Evolutionary conservation across 2,113 vertebrate species (phyloP).

Genomic region (Otus sunia): DNA sequence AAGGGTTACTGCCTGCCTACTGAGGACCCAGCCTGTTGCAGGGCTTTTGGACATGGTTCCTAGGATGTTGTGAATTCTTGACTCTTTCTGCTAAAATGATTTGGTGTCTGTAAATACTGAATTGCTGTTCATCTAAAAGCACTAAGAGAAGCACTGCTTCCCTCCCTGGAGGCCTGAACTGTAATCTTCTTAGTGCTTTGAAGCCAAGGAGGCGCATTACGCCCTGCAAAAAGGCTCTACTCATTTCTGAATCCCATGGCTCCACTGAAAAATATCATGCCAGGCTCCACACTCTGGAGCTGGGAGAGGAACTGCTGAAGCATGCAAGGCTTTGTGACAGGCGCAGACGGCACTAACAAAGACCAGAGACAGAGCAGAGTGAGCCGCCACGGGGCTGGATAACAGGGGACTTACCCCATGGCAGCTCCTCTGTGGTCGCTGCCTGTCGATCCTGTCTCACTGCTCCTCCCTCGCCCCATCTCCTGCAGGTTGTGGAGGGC

Average conservation of each 20-base stretch:
- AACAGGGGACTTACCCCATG: not conserved
- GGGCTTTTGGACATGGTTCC: not conserved
- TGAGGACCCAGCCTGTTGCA: not conserved
- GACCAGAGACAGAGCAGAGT: not conserved
- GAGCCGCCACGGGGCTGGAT: not conserved
- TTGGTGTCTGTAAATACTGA: conserved; percentile 24
- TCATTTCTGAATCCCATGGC: not conserved
- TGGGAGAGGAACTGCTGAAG: not conserved
- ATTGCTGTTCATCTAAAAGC: conserved; percentile 2
- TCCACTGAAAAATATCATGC: not conserved
- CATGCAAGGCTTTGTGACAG: not conserved
- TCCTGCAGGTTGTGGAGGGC: not conserved
- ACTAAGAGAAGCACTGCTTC: not conserved
- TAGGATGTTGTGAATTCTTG: not conserved
- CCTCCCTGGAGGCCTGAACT: not conserved
- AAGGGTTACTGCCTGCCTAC: not conserved
- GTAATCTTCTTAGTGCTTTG: conserved; percentile 19
- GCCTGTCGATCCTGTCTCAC: not conserved
- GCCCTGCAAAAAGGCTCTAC: not conserved
- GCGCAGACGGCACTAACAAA: not conserved
- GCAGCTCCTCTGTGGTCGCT: not conserved
- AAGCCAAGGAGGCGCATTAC: not conserved
- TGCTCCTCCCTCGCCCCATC: not conserved
- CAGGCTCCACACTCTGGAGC: not conserved
- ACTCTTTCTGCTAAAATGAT: not conserved